Conservation (phyloP, 2,888 invertebrate genomes). For the Ecliptopera silaceata region DNA sequence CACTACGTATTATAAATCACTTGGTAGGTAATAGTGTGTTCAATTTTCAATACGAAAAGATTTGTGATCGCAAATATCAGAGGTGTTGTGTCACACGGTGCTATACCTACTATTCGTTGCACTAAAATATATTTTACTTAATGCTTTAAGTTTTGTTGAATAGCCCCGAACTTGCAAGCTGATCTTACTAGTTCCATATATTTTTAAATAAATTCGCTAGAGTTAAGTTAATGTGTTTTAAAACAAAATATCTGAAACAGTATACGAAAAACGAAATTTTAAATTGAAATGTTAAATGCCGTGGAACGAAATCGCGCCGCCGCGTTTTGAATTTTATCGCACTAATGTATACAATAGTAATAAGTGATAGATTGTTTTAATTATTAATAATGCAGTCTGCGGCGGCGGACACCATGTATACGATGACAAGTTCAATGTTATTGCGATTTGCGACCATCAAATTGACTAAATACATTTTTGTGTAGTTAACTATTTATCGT, state of each 20-base stretch:
- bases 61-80: constrained; percentile 58
- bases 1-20: background rate
- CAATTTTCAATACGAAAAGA: background rate
- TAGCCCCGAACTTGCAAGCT: constrained; percentile 45
- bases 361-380: constrained; percentile 44
- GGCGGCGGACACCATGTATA: constrained; percentile 76
- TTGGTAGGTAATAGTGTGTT: background rate
- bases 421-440: constrained; percentile 79
- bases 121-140: constrained; percentile 56
- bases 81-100: constrained; percentile 68
- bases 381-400: constrained; percentile 44
- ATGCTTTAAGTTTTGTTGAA: constrained; percentile 49
- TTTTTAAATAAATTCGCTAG: constrained; percentile 62
- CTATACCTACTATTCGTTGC: constrained; percentile 61
- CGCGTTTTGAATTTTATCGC: constrained; percentile 40
- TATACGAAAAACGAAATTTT: constrained; percentile 73
- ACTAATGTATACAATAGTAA: constrained; percentile 49
- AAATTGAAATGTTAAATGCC: constrained; percentile 65
- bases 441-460: constrained; percentile 80
- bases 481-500: constrained; percentile 70
- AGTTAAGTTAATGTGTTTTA: constrained; percentile 78
- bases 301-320: constrained; percentile 66
- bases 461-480: constrained; percentile 82
- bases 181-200: constrained; percentile 51
- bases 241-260: constrained; percentile 81